Conservation (phyloP, 2,888 invertebrate genomes). For the Scotopteryx bipunctaria region DNA sequence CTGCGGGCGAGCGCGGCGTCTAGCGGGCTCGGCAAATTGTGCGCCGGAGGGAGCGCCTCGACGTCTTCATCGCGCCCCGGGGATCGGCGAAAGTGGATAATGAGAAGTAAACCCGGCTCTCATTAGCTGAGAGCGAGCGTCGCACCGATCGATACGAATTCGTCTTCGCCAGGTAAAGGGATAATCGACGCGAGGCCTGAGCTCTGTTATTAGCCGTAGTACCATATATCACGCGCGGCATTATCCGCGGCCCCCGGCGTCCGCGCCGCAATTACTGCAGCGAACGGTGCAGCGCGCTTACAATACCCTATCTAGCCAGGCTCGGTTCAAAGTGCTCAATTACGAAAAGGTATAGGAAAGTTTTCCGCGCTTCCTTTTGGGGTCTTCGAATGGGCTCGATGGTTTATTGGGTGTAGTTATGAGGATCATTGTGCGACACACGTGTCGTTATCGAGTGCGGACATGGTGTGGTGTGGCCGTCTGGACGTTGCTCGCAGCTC, state of each 20-base stretch:
- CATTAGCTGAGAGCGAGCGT: slow-evolving; percentile 76
- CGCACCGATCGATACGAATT: slow-evolving; percentile 77
- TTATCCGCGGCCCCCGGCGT: slow-evolving; percentile 75
- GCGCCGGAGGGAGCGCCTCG: slow-evolving; percentile 65
- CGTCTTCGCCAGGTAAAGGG: slow-evolving; percentile 76
- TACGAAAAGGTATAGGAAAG: slow-evolving; percentile 32
- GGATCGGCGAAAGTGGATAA: slow-evolving; percentile 78
- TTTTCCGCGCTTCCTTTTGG: slow-evolving; percentile 33
- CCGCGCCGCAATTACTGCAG: slow-evolving; percentile 73
- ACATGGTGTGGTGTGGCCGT: slow-evolving; percentile 47
- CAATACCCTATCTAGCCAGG: slow-evolving; percentile 64
- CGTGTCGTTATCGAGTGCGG: slow-evolving; percentile 47
- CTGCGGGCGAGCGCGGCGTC: slow-evolving; percentile 51
- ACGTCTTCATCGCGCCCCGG: slow-evolving; percentile 77
- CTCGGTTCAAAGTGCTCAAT: slow-evolving; percentile 46
- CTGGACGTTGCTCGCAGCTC: slow-evolving; percentile 53
- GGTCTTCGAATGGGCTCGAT: slow-evolving; percentile 28
- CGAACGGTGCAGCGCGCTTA: slow-evolving; percentile 59
- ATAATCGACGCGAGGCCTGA: slow-evolving; percentile 72
- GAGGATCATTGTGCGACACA: slow-evolving; percentile 46
- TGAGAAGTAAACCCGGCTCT: slow-evolving; percentile 78
- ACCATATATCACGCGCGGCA: slow-evolving; percentile 81
- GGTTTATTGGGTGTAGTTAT: slow-evolving; percentile 36
- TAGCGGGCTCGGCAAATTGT: slow-evolving; percentile 69
- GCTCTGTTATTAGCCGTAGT: slow-evolving; percentile 79